These are phyloP conservation scores for Charadrius vociferus DNA, from an alignment of 2,113 vertebrate genomes.

Conservation along the genomic window DNA sequence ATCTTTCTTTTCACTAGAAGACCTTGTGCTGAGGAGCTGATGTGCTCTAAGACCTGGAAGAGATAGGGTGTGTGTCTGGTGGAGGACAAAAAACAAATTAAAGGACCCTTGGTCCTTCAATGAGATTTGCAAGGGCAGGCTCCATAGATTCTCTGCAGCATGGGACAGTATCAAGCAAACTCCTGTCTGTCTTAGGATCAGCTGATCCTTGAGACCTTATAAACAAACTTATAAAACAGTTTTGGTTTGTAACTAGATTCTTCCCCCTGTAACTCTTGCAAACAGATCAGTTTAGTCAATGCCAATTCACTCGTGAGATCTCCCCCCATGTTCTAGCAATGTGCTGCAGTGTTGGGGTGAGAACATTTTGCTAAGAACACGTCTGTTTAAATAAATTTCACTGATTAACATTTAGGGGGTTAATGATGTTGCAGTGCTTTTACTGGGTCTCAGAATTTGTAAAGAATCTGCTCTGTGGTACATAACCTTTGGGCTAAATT, in stretches of 20 bases:
- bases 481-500: neutral
- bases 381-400: neutral
- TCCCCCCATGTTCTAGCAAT: neutral
- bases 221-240: neutral
- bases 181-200: neutral
- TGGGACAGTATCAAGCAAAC: neutral
- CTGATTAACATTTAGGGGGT: neutral
- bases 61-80: neutral
- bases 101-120: neutral
- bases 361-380: neutral
- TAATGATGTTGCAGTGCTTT: neutral
- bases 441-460: neutral
- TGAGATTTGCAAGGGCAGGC: neutral
- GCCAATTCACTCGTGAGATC: neutral
- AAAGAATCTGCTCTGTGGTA: neutral
- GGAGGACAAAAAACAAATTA: neutral
- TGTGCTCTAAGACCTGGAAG: neutral
- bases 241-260: neutral
- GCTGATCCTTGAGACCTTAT: neutral
- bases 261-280: neutral
- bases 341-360: neutral
- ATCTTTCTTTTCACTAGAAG: neutral
- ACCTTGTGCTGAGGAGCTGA: neutral
- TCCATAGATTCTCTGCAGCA: neutral
- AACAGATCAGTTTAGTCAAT: neutral